Conservation (phyloP, 2,113 vertebrate species). For the Datnioides undecimradiatus region DNA sequence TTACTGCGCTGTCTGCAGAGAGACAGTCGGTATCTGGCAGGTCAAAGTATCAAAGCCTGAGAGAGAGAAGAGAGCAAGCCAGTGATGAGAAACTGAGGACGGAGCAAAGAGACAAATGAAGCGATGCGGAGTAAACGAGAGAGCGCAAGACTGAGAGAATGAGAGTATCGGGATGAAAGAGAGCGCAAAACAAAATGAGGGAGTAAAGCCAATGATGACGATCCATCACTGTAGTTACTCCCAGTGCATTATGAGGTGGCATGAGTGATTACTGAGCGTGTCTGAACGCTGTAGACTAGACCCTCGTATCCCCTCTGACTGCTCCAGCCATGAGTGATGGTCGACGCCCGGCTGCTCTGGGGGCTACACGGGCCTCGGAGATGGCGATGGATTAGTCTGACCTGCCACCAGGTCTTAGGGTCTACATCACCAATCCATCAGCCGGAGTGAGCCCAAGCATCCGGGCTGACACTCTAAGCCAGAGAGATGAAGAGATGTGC, state of each 20-base stretch:
- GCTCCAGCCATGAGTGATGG: constrained; percentile 63
- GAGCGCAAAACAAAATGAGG: constrained; percentile 45
- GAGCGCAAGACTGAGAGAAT: constrained; percentile 4
- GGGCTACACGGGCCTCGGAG: constrained; percentile 18
- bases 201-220: constrained; percentile 47
- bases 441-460: constrained; percentile 3
- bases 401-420: constrained; percentile 46
- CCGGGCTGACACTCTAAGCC: constrained; percentile 8
- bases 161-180: constrained; percentile 25
- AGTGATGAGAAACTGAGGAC: constrained; percentile 21
- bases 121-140: constrained; percentile 50
- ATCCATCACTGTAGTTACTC: constrained; percentile 67
- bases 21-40: constrained; percentile 29
- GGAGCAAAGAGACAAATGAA: constrained; percentile 42
- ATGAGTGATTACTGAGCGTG: constrained; percentile 65
- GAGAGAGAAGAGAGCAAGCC: background rate
- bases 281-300: constrained; percentile 64
- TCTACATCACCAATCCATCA: constrained; percentile 42
- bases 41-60: constrained; percentile 26
- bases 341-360: constrained; percentile 32
- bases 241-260: constrained; percentile 61
- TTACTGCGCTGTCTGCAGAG: background rate
- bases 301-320: constrained; percentile 44
- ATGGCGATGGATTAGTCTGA: constrained; percentile 55
- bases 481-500: constrained; percentile 1